A percentile compares a stretch with the other conserved stretches of the same genome.
These are phyloP conservation scores for Xenentodon cancila DNA, from an alignment of 2,797 vertebrate species.

Conservation along the genomic window DNA sequence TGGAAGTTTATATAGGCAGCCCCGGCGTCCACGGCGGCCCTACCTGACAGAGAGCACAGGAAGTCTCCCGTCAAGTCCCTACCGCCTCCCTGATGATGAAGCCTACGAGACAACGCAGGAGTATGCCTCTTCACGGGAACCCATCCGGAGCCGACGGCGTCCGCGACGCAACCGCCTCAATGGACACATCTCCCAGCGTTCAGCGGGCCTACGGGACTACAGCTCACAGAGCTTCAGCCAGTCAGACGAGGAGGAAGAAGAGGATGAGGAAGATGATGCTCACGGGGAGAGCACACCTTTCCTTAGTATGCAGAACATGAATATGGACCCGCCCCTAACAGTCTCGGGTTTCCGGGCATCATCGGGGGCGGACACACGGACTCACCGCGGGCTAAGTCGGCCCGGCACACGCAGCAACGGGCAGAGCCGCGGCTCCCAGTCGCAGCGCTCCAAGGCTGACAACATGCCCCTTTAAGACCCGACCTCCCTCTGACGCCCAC, in stretches of 20 bases:
- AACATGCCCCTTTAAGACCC: slow-evolving; percentile 90
- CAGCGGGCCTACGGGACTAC: slow-evolving; percentile 89
- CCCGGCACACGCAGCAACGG: slow-evolving; percentile 84
- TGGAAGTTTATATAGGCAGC: slow-evolving; percentile 76
- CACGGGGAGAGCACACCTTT: slow-evolving; percentile 96
- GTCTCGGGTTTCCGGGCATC: slow-evolving; percentile 83
- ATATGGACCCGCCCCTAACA: slow-evolving; percentile 83
- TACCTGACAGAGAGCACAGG: slow-evolving; percentile 93
- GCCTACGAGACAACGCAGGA: slow-evolving; percentile 98
- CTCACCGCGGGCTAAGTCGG: slow-evolving; percentile 89
- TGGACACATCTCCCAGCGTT: slow-evolving; percentile 89
- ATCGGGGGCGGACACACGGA: slow-evolving; percentile 88
- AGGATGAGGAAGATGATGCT: slow-evolving; percentile 85
- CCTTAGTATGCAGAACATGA: slow-evolving; percentile 93
- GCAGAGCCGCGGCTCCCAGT: slow-evolving; percentile 85
- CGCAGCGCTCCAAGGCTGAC: slow-evolving; percentile 86
- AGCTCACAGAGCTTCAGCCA: slow-evolving; percentile 94
- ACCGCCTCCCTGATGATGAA: slow-evolving; percentile 92
- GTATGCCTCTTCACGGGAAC: slow-evolving; percentile 90
- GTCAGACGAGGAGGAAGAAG: slow-evolving; percentile 91
- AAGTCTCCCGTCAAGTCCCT: slow-evolving; percentile 94
- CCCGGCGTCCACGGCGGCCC: slow-evolving; percentile 87
- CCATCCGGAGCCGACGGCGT: slow-evolving; percentile 89
- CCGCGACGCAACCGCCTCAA: slow-evolving; percentile 91
- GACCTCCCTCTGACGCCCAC: slow-evolving; percentile 24